phyloP scores from a whole-genome alignment of 1,140 invertebrate species.

The Ceratoteleas bidentatus region DNA sequence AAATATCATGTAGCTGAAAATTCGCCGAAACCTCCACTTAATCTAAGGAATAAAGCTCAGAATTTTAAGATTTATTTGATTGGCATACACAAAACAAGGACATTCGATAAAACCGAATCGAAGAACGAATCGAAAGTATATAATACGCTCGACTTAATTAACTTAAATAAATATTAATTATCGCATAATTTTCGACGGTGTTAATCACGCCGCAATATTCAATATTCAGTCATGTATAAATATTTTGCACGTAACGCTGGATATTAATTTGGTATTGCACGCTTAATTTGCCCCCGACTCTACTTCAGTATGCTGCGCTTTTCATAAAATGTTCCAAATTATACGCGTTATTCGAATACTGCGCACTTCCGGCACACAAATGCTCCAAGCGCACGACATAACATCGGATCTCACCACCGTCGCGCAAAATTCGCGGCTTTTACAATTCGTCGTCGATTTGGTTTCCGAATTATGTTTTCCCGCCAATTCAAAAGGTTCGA shows the following conservation, averaged over 20 bases:
- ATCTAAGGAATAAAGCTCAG: no score
- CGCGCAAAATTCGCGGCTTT: no score
- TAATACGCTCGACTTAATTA: constrained; percentile 18
- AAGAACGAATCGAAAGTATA: constrained; percentile 27
- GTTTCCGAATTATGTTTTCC: no score
- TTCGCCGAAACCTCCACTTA: no score
- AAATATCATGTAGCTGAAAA: no score
- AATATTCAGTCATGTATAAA: constrained; percentile 60
- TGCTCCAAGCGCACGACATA: constrained; percentile 41
- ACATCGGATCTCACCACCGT: constrained; percentile 37
- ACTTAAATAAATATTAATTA: constrained; percentile 60
- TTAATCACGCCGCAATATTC: constrained; percentile 60
- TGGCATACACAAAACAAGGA: no score
- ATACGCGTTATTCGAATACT: constrained; percentile 56
- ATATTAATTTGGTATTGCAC: constrained; percentile 61
- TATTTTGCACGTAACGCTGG: constrained; percentile 53
- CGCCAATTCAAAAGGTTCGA: no score
- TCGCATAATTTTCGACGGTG: constrained; percentile 45
- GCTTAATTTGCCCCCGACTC: constrained; percentile 58
- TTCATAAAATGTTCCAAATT: constrained; percentile 61
- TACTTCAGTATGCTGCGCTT: constrained; percentile 48
- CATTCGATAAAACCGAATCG: no score
- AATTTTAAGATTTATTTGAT: no score
- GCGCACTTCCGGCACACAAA: constrained; percentile 29
- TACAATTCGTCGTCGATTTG: no score